These are phyloP conservation scores for Sarotherodon lohbergeri DNA, from an alignment of 2,113 vertebrate species.

Conservation along the genomic window DNA sequence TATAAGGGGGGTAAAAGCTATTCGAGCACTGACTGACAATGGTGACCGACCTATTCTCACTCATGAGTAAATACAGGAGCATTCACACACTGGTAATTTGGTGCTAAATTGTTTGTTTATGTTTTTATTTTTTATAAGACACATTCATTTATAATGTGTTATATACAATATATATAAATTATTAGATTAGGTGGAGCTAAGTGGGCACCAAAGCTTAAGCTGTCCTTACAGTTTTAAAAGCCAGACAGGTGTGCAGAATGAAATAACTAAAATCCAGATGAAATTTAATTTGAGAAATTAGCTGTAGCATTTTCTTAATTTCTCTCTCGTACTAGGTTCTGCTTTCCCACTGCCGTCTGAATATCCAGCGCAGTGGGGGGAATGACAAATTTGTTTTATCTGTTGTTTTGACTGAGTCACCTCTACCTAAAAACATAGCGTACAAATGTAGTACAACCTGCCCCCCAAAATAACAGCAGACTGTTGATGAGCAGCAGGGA, in stretches of 20 bases:
- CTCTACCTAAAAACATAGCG: constrained; percentile 12
- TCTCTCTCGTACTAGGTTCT: not conserved
- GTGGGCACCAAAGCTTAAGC: not conserved
- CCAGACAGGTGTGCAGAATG: not conserved
- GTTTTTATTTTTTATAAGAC: not conserved
- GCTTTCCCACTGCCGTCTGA: not conserved
- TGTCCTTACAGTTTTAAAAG: not conserved
- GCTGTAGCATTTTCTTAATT: not conserved
- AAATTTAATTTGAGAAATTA: not conserved
- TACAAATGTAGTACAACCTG: constrained; percentile 11
- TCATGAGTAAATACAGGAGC: not conserved
- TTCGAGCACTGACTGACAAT: not conserved
- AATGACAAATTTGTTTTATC: constrained; percentile 12
- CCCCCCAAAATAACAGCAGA: constrained; percentile 38
- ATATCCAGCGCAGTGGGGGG: not conserved
- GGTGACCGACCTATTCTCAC: not conserved
- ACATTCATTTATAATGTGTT: not conserved
- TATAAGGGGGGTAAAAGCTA: not conserved
- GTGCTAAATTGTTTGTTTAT: not conserved
- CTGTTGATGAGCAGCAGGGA: constrained; percentile 43
- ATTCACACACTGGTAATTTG: not conserved
- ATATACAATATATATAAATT: not conserved
- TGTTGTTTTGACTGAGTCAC: constrained; percentile 31
- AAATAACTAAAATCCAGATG: not conserved
- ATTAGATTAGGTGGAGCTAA: not conserved